Evolutionary conservation across 2,888 invertebrate genomes (phyloP).

Genomic region (Electrophaes corylata): DNA sequence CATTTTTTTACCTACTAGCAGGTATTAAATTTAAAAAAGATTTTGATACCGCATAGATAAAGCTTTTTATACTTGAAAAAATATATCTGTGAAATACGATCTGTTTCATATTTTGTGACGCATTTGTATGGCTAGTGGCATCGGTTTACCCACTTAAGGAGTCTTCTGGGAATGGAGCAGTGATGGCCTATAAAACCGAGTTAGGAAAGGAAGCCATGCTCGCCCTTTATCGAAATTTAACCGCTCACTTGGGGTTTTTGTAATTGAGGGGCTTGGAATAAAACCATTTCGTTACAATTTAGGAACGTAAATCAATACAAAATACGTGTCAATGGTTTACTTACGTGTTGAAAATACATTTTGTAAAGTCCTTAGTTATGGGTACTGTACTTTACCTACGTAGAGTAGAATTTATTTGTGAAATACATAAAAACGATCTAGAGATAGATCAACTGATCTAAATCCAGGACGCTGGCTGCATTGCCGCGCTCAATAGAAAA

Average conservation of each 20-base stretch:
- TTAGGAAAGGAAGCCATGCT: conserved; percentile 19
- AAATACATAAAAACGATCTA: too few relatives aligned
- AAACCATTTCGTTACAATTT: neutral
- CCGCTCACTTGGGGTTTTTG: conserved; percentile 5
- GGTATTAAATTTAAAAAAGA: too few relatives aligned
- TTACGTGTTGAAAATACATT: neutral
- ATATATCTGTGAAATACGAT: neutral
- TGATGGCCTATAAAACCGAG: conserved; percentile 19
- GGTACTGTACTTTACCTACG: too few relatives aligned
- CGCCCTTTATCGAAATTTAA: conserved; percentile 15
- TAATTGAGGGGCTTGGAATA: conserved; percentile 11
- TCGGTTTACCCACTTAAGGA: conserved; percentile 7
- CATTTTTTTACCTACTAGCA: too few relatives aligned
- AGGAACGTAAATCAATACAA: neutral
- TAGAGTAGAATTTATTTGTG: too few relatives aligned
- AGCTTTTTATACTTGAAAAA: neutral
- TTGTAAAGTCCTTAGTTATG: too few relatives aligned
- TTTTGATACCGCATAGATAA: too few relatives aligned
- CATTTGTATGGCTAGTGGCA: conserved; percentile 7
- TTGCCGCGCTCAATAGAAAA: too few relatives aligned
- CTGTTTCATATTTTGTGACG: neutral
- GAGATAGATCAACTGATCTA: too few relatives aligned
- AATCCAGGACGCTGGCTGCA: too few relatives aligned
- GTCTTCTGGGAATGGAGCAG: conserved; percentile 16
- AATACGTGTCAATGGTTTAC: neutral